Percentiles rank a stretch among this genome's conserved stretches.
These are phyloP conservation scores for Trididemnum clinides DNA, from an alignment of 23 tunicate genomes.

Conservation along the genomic window DNA sequence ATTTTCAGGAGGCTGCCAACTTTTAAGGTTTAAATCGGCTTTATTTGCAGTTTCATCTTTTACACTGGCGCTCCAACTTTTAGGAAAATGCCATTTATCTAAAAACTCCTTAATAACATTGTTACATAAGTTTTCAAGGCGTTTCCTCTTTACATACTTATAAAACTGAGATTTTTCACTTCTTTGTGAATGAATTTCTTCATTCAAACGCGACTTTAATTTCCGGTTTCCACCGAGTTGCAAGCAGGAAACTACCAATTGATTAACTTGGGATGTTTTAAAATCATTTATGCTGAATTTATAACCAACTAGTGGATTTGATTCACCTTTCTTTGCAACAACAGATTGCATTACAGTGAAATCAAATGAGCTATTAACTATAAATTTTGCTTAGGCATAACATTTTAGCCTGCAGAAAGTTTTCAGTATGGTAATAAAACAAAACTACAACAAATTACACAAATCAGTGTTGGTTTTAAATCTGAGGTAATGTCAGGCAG, in stretches of 20 bases:
- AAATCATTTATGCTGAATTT: constrained; percentile 49
- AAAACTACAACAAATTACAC: too few species aligned
- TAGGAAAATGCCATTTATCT: constrained; percentile 6
- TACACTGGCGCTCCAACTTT: background rate
- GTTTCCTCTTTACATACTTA: background rate
- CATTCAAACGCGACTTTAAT: background rate
- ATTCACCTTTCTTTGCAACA: too few species aligned
- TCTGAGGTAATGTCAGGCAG: too few species aligned
- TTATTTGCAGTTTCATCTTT: background rate
- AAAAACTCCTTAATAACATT: background rate
- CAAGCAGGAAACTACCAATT: background rate
- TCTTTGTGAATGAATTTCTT: background rate
- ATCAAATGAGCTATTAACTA: too few species aligned
- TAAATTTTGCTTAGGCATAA: too few species aligned
- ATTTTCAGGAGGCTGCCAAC: constrained; percentile 30
- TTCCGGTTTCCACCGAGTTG: background rate
- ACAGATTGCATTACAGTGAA: too few species aligned
- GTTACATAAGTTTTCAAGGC: background rate
- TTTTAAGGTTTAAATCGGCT: background rate
- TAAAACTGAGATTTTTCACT: constrained; percentile 5
- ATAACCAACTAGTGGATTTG: background rate
- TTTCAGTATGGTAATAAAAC: too few species aligned
- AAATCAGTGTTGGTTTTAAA: too few species aligned
- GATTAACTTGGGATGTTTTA: background rate
- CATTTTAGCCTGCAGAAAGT: too few species aligned